Evolutionary conservation across 2,888 invertebrate genomes (phyloP), one percentile per base, ranked within the genome.

Genomic region (Pyrocoelia pectoralis): DNA sequence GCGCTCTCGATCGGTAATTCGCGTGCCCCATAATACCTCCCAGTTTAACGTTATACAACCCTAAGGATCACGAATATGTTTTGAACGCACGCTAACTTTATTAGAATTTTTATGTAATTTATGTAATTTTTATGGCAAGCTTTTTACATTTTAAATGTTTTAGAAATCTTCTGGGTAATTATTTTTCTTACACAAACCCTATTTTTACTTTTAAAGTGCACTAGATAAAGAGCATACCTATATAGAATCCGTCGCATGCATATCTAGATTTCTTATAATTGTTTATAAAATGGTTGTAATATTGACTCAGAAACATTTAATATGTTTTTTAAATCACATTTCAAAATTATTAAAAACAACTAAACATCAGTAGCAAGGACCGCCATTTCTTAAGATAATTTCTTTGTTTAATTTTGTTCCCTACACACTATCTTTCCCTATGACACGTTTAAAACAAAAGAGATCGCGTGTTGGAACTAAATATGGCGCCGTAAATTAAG

Each of bases 401-500:
- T 53, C 61, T 65, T 56, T 61, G 61, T 65, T 61, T 61, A 52
- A 38, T 57, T 46, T 60, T 61, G 9, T 10, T 58, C 56, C 52
- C 63, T 67, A 65, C 70, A 72, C n/a, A n/a, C n/a, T n/a, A n/a
- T n/a, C n/a, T 77, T 79, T 78, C 78, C 77, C 80, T 79, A 79
- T 80, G 80, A 80, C 81, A 80, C 78, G 79, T 79, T 80, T 79
- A 77, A 79, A 80, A 80, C 80, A 80, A 80, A 80, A 79, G 80
- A 76, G 77, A 80, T 80, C 80, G 80, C 80, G 81, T 81, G 79
- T 77, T 77, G 73, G 79, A 79, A 79, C 78, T 80, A 81, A 81
- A 80, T 81, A 81, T 80, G 81, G 81, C 81, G 80, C 74, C 77
- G 79, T 80, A 80, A 80, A 81, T 80, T 80, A 80, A 77, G 79